Evolutionary conservation across 2,888 invertebrate genomes (phyloP).

Genomic region (Myathropa florea): DNA sequence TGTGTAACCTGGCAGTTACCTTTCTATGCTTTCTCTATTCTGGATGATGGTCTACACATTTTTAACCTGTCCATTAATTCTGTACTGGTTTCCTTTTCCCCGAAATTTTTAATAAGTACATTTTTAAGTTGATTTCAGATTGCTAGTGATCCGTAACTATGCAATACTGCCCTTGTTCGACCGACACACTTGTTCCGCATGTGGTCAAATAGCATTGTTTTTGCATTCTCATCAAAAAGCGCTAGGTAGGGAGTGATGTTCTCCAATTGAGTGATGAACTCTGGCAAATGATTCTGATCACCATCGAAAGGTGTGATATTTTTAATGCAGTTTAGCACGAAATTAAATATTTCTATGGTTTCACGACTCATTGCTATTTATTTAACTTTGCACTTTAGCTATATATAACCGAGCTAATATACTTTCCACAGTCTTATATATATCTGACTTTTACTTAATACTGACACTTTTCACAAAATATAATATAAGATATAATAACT

Average conservation of each 20-base stretch:
- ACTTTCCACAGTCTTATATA: too few relatives aligned
- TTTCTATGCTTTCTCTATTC: neutral
- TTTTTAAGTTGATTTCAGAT: neutral
- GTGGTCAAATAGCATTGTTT: neutral
- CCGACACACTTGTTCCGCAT: neutral
- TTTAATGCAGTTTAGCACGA: neutral
- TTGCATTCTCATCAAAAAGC: neutral
- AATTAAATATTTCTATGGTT: neutral
- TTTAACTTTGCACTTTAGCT: too few relatives aligned
- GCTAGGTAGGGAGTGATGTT: neutral
- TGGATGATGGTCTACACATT: constrained; percentile 1
- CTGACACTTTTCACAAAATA: too few relatives aligned
- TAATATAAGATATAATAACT: too few relatives aligned
- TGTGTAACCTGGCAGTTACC: neutral
- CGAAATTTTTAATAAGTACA: neutral
- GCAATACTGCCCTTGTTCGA: neutral
- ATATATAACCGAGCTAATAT: too few relatives aligned
- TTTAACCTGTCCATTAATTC: neutral
- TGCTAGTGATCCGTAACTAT: neutral
- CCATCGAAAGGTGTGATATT: neutral
- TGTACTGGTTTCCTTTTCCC: constrained; percentile 1
- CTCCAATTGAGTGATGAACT: neutral
- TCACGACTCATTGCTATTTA: neutral
- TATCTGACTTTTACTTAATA: too few relatives aligned
- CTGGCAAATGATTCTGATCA: neutral